Conservation (phyloP, 2,113 vertebrate genomes). For the Paradoxurus hermaphroditus region DNA sequence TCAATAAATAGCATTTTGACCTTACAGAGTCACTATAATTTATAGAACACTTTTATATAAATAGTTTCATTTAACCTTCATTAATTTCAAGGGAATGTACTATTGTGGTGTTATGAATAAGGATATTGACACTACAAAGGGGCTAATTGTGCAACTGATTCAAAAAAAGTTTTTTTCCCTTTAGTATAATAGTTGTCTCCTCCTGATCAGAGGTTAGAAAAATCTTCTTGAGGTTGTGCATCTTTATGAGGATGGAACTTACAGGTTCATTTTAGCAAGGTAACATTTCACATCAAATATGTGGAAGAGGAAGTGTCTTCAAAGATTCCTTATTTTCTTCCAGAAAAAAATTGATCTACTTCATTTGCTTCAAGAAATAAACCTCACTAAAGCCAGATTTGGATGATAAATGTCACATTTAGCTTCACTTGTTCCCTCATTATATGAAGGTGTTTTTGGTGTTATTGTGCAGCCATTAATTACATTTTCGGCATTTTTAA, state of each 20-base stretch:
- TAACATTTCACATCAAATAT: not conserved
- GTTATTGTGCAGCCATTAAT: not conserved
- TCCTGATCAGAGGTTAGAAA: not conserved
- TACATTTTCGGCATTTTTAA: not conserved
- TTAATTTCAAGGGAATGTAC: not conserved
- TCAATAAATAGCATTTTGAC: not conserved
- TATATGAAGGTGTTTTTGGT: not conserved
- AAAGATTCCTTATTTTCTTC: not conserved
- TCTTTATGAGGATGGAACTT: not conserved
- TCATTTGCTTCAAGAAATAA: not conserved
- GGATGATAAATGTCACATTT: not conserved
- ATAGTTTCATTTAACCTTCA: conserved; percentile 4
- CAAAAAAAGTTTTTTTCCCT: not conserved
- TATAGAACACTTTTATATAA: conserved; percentile 12
- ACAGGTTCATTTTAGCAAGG: not conserved
- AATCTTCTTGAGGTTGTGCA: not conserved
- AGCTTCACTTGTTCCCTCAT: not conserved
- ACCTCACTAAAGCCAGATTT: not conserved
- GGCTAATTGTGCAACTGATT: not conserved
- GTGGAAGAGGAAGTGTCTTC: not conserved
- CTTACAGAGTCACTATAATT: not conserved
- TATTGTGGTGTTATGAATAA: not conserved
- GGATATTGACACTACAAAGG: not conserved
- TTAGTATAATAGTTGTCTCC: not conserved
- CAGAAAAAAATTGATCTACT: not conserved